Evolutionary conservation across 2,113 vertebrate genomes (phyloP).

Genomic region (Cephalophus harveyi): DNA sequence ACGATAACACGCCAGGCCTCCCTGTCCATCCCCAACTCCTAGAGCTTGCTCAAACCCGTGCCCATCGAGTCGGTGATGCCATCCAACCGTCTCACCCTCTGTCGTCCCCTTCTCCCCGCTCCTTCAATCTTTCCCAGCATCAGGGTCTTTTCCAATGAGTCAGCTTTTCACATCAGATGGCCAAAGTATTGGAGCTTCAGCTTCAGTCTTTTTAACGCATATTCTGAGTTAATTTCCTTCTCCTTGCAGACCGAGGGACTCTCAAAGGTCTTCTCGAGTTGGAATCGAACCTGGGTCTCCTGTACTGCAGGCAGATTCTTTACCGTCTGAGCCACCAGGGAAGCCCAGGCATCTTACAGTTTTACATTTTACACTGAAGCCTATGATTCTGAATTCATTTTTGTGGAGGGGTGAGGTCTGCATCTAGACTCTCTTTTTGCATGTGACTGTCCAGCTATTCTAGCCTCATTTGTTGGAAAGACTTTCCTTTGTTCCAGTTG

Average conservation of each 20-base stretch:
- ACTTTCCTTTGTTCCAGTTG: not conserved
- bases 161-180: not conserved
- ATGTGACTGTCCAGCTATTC: accelerated
- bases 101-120: too few species aligned
- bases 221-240: not conserved
- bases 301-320: not conserved
- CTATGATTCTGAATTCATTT: accelerated
- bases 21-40: not conserved
- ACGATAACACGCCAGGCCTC: not conserved
- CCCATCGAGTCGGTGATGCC: not conserved
- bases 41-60: not conserved
- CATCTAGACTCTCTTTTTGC: accelerated
- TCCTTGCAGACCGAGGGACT: not conserved
- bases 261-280: not conserved
- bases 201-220: not conserved
- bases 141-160: not conserved
- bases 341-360: not conserved
- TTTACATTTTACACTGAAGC: accelerated
- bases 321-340: not conserved
- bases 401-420: too few species aligned
- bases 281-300: not conserved
- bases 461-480: accelerated
- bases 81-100: not conserved
- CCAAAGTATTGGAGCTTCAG: not conserved
- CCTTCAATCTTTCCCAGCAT: not conserved